phyloP scores from a whole-genome alignment of 1,140 invertebrate genomes.

The Drosophila pandora region DNA sequence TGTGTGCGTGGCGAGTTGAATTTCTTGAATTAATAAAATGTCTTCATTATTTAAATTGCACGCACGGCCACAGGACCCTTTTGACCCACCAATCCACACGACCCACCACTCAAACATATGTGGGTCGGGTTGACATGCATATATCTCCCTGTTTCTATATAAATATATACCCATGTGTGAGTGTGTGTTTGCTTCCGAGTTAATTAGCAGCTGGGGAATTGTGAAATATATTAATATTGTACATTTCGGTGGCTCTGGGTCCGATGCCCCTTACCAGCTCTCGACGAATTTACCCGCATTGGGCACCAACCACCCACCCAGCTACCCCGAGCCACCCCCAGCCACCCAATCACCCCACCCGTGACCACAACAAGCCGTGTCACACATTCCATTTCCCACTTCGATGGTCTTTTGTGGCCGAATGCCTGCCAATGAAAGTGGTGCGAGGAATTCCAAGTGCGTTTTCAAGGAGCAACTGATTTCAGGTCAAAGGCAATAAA shows the following conservation, averaged over 20 bases:
- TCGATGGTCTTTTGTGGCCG: slow-evolving; percentile 59
- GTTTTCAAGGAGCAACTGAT: not conserved
- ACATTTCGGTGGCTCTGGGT: slow-evolving; percentile 65
- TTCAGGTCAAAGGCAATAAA: not conserved
- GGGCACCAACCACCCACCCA: too few relatives aligned
- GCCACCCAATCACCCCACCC: slow-evolving; percentile 1
- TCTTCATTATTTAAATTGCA: slow-evolving; percentile 82
- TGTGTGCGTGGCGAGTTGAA: slow-evolving; percentile 63
- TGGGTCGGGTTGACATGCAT: slow-evolving; percentile 39
- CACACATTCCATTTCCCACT: slow-evolving; percentile 37
- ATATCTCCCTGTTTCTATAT: slow-evolving; percentile 14
- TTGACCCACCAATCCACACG: slow-evolving; percentile 2
- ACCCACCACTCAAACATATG: slow-evolving; percentile 42
- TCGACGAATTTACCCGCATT: not conserved
- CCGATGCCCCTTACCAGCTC: not conserved
- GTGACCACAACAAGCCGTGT: slow-evolving; percentile 18
- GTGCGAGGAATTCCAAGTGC: not conserved
- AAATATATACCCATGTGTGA: slow-evolving; percentile 10
- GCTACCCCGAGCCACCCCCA: not conserved
- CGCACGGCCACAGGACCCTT: slow-evolving; percentile 67
- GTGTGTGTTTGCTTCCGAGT: slow-evolving; percentile 55
- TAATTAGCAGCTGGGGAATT: slow-evolving; percentile 81
- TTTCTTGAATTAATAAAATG: slow-evolving; percentile 82
- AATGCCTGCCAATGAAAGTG: slow-evolving; percentile 12
- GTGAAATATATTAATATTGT: slow-evolving; percentile 82